Percentiles rank a stretch among this genome's conserved stretches.
Conservation (phyloP, 2,888 invertebrate species). For the Spisula solida region DNA sequence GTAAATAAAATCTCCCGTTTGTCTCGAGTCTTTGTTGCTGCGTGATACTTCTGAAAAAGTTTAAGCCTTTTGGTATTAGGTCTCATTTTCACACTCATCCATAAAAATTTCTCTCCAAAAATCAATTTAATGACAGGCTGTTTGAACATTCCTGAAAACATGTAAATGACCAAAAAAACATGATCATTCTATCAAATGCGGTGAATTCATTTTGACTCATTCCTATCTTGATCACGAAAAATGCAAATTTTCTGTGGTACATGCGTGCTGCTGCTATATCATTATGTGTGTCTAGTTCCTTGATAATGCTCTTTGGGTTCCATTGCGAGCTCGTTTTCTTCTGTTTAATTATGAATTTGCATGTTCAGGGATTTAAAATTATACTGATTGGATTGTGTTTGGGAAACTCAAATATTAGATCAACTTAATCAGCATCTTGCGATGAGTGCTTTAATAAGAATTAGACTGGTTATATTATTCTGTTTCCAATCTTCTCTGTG, state of each 20-base stretch:
- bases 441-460: background rate
- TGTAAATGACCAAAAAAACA: constrained; percentile 35
- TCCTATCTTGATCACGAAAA: constrained; percentile 18
- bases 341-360: constrained; percentile 15
- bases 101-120: background rate
- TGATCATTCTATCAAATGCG: constrained; percentile 28
- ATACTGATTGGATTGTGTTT: constrained; percentile 1
- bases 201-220: constrained; percentile 44
- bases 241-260: constrained; percentile 26
- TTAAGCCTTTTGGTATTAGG: background rate
- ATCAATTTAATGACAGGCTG: constrained; percentile 20
- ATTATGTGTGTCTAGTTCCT: background rate
- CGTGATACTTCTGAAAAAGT: constrained; percentile 2
- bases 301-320: constrained; percentile 20
- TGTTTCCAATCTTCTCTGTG: constrained; percentile 8
- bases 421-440: constrained; percentile 4
- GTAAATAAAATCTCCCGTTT: no score
- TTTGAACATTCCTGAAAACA: constrained; percentile 25
- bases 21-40: background rate
- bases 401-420: background rate
- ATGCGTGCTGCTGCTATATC: background rate
- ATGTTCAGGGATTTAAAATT: constrained; percentile 24
- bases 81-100: background rate
- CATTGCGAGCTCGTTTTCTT: constrained; percentile 10
- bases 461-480: background rate